Percentiles rank a stretch among this genome's conserved stretches.
These are phyloP conservation scores for Piscicola geometra DNA, from an alignment of 2,888 invertebrate genomes.

Conservation along the genomic window DNA sequence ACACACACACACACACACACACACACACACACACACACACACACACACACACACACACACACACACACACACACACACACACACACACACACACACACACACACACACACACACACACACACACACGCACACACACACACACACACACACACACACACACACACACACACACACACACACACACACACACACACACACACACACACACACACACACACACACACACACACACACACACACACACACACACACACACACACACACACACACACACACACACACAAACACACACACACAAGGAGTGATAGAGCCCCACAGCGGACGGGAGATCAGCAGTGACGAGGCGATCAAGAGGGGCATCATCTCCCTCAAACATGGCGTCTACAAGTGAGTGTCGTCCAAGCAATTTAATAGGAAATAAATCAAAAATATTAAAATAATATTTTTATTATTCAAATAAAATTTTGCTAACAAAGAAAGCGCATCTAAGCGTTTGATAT, in stretches of 20 bases:
- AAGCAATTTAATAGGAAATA: too few relatives aligned
- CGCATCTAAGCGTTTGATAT: too few relatives aligned
- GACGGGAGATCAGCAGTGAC: slow-evolving; percentile 49
- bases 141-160: slow-evolving; percentile 19
- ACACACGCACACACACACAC: slow-evolving; percentile 19
- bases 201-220: slow-evolving; percentile 19
- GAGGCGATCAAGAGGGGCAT: slow-evolving; percentile 51
- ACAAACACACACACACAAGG: slow-evolving; percentile 41
- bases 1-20: slow-evolving; percentile 19
- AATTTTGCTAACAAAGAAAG: too few relatives aligned
- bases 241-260: slow-evolving; percentile 4
- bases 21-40: slow-evolving; percentile 19
- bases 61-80: slow-evolving; percentile 19
- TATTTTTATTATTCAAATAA: too few relatives aligned
- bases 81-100: slow-evolving; percentile 19
- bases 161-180: slow-evolving; percentile 13
- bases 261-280: slow-evolving; percentile 11
- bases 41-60: slow-evolving; percentile 19
- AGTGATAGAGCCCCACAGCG: slow-evolving; percentile 50
- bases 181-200: slow-evolving; percentile 17
- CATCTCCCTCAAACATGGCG: slow-evolving; percentile 48
- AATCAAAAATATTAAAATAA: too few relatives aligned
- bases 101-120: slow-evolving; percentile 19
- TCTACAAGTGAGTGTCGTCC: slow-evolving; percentile 33
- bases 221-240: slow-evolving; percentile 17